phyloP scores from a whole-genome alignment of 1,140 invertebrate genomes.

The Bombus difficillimus region DNA sequence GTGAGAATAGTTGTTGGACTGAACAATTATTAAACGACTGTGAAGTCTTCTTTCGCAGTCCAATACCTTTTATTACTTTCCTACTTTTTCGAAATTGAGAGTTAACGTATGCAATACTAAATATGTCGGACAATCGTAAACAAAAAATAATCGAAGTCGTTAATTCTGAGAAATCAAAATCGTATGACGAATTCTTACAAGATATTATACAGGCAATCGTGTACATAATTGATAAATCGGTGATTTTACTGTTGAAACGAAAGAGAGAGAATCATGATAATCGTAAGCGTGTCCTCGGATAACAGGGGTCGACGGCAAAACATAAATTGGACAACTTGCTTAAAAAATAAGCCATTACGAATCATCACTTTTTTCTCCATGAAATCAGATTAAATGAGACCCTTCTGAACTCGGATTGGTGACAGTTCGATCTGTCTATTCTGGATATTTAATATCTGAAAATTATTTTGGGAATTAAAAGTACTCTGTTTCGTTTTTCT shows the following conservation, averaged over 20 bases:
- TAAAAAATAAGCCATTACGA: neutral
- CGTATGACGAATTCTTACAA: neutral
- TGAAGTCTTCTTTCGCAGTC: neutral
- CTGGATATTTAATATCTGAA: neutral
- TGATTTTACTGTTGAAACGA: neutral
- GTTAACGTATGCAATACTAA: neutral
- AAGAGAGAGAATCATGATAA: slow-evolving; percentile 3
- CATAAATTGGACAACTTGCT: neutral
- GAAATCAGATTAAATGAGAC: neutral
- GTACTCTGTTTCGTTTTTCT: no score
- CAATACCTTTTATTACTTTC: neutral
- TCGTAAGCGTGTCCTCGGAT: slow-evolving; percentile 10
- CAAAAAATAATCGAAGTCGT: neutral
- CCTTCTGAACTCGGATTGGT: no score
- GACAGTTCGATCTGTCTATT: no score
- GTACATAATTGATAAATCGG: slow-evolving; percentile 4
- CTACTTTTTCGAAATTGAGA: neutral
- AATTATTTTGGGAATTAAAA: neutral
- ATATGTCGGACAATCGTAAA: neutral
- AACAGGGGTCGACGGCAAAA: slow-evolving; percentile 12
- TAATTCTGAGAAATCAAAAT: slow-evolving; percentile 14
- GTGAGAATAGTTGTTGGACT: no score
- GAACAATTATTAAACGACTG: no score
- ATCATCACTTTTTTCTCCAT: neutral
- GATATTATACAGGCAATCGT: neutral